phyloP scores from a whole-genome alignment of 1,140 invertebrate genomes.

The Scaptodrosophila lebanonensis region DNA sequence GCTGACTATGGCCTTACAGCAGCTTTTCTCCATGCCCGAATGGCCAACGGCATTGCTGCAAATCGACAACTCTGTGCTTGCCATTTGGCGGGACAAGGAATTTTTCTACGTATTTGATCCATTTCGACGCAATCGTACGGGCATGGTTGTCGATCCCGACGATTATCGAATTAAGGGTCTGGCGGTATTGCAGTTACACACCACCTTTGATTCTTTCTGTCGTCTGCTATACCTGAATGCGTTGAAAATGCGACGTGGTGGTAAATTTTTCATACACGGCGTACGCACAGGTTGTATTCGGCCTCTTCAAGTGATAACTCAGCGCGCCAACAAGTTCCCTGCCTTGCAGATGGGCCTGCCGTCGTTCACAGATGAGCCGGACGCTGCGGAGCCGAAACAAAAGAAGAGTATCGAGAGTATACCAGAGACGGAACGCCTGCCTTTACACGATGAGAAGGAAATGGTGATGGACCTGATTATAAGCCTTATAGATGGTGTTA shows the following conservation, averaged over 20 bases:
- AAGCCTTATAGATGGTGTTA: conserved; percentile 49
- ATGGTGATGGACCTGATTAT: conserved; percentile 42
- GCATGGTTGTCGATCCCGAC: conserved; percentile 65
- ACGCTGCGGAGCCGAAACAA: conserved; percentile 20
- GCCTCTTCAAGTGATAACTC: conserved; percentile 50
- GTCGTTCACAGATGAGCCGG: conserved; percentile 43
- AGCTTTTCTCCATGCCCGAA: conserved; percentile 69
- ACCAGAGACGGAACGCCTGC: conserved; percentile 61
- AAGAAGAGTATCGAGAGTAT: conserved; percentile 69
- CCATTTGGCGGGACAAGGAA: conserved; percentile 77
- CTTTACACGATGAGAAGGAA: conserved; percentile 36
- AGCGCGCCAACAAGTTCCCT: conserved; percentile 49
- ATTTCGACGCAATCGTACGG: conserved; percentile 57
- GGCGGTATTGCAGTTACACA: conserved; percentile 63
- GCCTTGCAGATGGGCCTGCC: conserved; percentile 57
- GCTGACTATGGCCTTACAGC: conserved; percentile 61
- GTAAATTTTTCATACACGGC: conserved; percentile 73
- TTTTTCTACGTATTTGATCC: conserved; percentile 78
- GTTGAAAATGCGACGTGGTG: conserved; percentile 64
- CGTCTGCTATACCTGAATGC: conserved; percentile 57
- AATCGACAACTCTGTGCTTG: conserved; percentile 74
- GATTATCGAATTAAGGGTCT: conserved; percentile 60
- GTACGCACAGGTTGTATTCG: conserved; percentile 60
- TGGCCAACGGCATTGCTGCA: conserved; percentile 76
- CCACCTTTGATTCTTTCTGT: conserved; percentile 66